Evolutionary conservation across 2,797 vertebrate species (phyloP), one percentile per base, ranked within the genome.

Genomic region (Bovichtus diacanthus): DNA sequence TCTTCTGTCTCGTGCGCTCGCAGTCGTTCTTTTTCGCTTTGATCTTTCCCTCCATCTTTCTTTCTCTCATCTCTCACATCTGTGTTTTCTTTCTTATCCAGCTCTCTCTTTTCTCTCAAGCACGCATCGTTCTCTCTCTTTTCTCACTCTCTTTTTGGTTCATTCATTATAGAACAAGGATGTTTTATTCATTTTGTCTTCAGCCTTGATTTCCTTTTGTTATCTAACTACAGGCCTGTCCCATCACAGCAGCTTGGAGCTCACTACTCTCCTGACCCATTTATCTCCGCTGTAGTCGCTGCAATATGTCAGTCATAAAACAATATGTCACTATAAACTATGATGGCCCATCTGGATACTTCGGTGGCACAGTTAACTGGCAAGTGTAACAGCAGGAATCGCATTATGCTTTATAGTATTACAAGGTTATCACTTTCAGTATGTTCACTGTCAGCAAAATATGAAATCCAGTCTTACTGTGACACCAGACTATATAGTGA

Each of bases 131-230:
- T 78, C 78, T 74, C 38, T 72, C 68, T 74, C 70, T 72, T 81
- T 60, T 74, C 66, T 15, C 50, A 4, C 54, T 38, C 71, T 70
- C 36, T 59, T 77, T 83, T 78, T 70, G 65, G 55, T 77, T 89
- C 77, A 84, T 88, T 91, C 86, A 93, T 94, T 91, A 90, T 92
- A 80, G 76, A 92, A 74, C 18, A 38, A 68, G 50, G 43, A 90
- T 91, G 80, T 88, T 93, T 93, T 91, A 93, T 92, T 92, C 59
- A 86, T 93, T 86, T 83, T 55, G 64, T 82, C 71, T 58, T 84
- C 49, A 71, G 70, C 76, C 89, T 88, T 85, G 74, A 83, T 81
- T 82, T 81, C 44, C 31, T 87, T 51, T 80, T 92, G 83, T 92
- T 88, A 89, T 87, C 81, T 83, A 87, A 88, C 73, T 69, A 41